Evolutionary conservation across 2,888 invertebrate genomes (phyloP), one percentile per base, ranked within the genome.

Genomic region (Odontocolon sp.): DNA sequence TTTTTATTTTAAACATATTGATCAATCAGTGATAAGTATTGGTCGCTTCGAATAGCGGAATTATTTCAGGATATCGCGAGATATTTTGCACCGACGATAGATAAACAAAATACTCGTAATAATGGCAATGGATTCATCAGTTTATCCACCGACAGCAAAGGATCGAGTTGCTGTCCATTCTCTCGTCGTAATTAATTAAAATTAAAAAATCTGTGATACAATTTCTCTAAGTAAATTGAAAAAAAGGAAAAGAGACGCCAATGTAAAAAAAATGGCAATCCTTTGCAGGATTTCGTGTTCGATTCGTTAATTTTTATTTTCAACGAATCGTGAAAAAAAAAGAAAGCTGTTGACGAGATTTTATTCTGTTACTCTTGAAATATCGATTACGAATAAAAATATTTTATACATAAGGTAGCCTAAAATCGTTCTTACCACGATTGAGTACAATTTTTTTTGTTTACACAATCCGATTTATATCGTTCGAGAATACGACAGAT

Each of bases 41-140:
- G 18, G 2, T 40, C 4, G 40, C 42, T 40, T 42, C 18, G 57
- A 28, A 16, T 80, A 89, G 89, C 63, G 11, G 81, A 84, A 69
- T 74, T 89, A 59, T 88, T 89, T 63, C 71, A 83, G 50, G 86
- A 86, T 79, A 86, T 89, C 59, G 82, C 85, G 5, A 70, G 80
- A 45, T 87, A 87, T 70, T 89, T 81, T 31, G 36, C 78, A 42
- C 6, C 74, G n/a, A 56, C 11, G 61, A 38, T 77, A 14, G 11
- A 59, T 3, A 64, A 36, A 3, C 18, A 31, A 0, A 26, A 52
- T 33, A 2, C 38, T 4, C 57, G 9, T n/a, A 64, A 54, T 38
- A 26, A 42, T 42, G 36, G 28, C 47, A 38, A 63, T 50, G 52
- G 72, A n/a, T 72, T 72, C 23, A 72, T 77, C 38, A 77, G 50